Evolutionary conservation across 2,113 vertebrate genomes (phyloP), one percentile per base, ranked within the genome.

Genomic region (Electrona antarctica): DNA sequence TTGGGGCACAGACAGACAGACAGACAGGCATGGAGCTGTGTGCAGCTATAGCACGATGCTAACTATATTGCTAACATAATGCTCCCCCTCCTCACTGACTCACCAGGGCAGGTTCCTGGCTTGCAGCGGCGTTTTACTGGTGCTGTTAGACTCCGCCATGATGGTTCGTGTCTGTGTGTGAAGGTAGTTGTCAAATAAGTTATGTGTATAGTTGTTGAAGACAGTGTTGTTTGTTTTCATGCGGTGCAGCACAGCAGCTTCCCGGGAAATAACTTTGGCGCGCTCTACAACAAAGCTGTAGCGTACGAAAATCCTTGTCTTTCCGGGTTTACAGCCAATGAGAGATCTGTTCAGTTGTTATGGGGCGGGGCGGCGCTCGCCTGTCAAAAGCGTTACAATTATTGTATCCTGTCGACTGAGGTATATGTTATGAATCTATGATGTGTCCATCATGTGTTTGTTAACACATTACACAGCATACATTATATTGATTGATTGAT

Each of bases 71-170:
- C 3, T 13, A 12, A 54, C 13, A 54, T 13, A 78, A 67, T 13
- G 12, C 12, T 45, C 11, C 12, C 14, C 2, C 15, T 14, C 4
- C 1, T 7, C 49, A 14, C 57, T 69, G 0, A 45, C 90, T 92
- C 88, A 94, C 93, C 93, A 94, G 4, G 93, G 93, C 14, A 94
- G 70, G 63, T 93, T 94, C 51, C 85, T 90, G 8, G 59, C 4
- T 67, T 89, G 85, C 54, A 50, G 2, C 7, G 67, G 69, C 0
- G 50, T 41, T 74, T 85, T 41, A 6, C 33, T 41, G 33, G 3
- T 93, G 59, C 52, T 89, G 5, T 86, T 85, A 3, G 90, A 91
- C 4, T 41, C 33, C 33, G 88, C 83, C 93, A 94, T 93, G 33
- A 28, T 41, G 6, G 45, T 29, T 54, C 4, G 54, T 41, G 7